Conservation (phyloP, 2,888 invertebrate genomes). For the Trissoscelio sp. region DNA sequence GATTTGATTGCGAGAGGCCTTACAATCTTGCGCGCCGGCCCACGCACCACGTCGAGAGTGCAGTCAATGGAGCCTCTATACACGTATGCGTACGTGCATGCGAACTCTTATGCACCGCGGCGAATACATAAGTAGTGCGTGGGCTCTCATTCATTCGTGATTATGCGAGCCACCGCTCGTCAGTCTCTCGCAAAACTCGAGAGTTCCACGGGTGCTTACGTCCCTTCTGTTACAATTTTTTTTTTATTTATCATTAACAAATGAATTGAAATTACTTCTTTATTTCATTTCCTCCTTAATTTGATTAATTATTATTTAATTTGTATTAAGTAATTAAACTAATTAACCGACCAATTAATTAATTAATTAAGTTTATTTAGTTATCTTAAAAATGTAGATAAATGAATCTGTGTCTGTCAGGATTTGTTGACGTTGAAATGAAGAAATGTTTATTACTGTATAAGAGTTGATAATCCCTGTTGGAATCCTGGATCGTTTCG, state of each 20-base stretch:
- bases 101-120: conserved; percentile 32
- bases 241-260: background rate
- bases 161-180: conserved; percentile 56
- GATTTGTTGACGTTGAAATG: background rate
- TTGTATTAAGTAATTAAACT: no score
- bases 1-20: conserved; percentile 40
- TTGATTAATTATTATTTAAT: background rate
- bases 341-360: no score
- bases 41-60: conserved; percentile 37
- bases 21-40: conserved; percentile 34
- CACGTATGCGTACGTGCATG: conserved; percentile 42
- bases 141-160: conserved; percentile 62
- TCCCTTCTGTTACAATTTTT: conserved; percentile 10
- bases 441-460: no score
- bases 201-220: conserved; percentile 29
- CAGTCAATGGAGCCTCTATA: conserved; percentile 47
- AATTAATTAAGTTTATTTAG: no score
- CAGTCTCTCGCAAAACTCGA: conserved; percentile 46
- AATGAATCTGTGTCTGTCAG: no score
- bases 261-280: background rate
- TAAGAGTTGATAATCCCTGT: conserved; percentile 40
- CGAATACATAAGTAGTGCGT: conserved; percentile 55
- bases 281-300: background rate
- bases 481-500: conserved; percentile 34
- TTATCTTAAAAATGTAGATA: no score